Conservation (phyloP, 2,113 vertebrate genomes). For the Chaetodon trifascialis region DNA sequence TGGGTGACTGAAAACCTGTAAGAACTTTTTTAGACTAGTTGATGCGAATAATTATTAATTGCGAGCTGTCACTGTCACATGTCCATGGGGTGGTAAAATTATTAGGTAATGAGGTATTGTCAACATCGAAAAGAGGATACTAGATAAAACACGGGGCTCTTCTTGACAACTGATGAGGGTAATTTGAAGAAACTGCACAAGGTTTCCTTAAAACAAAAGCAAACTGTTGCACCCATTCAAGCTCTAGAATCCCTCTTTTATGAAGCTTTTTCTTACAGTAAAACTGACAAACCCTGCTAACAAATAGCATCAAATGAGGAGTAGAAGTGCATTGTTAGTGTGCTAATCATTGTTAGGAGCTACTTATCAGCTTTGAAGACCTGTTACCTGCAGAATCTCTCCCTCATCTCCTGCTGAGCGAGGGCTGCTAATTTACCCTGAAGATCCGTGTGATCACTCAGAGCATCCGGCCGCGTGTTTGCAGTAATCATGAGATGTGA, state of each 20-base stretch:
- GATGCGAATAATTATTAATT: constrained; percentile 36
- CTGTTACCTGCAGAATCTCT: constrained; percentile 37
- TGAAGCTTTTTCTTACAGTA: not conserved
- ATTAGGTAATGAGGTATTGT: constrained; percentile 49
- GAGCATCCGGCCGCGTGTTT: constrained; percentile 49
- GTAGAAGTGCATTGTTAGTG: not conserved
- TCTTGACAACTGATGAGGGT: constrained; percentile 45
- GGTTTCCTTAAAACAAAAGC: not conserved
- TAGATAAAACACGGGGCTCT: constrained; percentile 9
- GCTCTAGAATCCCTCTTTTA: not conserved
- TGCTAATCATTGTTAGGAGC: not conserved
- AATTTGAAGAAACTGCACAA: constrained; percentile 22
- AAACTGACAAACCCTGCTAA: not conserved
- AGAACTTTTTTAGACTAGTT: not conserved
- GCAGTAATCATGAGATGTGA: constrained; percentile 54
- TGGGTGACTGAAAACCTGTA: not conserved
- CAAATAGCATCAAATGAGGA: not conserved
- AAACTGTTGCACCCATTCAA: not conserved
- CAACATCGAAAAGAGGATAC: not conserved
- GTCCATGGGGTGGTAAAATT: constrained; percentile 11
- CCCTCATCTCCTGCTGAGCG: constrained; percentile 7
- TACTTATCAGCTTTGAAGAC: constrained; percentile 12
- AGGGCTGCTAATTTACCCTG: constrained; percentile 39
- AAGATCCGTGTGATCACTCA: constrained; percentile 50
- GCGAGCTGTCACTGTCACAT: constrained; percentile 33